phyloP scores from a whole-genome alignment of 2,888 invertebrate species.

The Phyto melanocephala region DNA sequence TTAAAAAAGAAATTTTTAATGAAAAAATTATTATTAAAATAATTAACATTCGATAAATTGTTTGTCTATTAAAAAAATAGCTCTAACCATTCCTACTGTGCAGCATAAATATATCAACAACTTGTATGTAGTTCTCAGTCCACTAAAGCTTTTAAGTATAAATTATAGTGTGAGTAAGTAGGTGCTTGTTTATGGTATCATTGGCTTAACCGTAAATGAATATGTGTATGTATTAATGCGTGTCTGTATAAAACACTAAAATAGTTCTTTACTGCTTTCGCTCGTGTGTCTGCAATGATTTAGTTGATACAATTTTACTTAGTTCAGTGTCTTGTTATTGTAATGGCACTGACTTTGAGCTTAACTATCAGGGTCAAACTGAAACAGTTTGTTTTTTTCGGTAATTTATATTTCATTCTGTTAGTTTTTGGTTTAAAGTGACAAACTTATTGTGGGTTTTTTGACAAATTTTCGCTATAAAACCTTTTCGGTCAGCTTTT shows the following conservation, averaged over 20 bases:
- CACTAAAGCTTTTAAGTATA: not conserved
- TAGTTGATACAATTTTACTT: not conserved
- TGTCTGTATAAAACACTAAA: too few relatives aligned
- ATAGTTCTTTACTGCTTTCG: too few relatives aligned
- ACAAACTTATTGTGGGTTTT: slow-evolving; percentile 25
- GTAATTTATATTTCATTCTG: not conserved
- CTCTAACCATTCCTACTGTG: too few relatives aligned
- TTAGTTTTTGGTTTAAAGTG: not conserved
- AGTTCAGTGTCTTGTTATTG: not conserved
- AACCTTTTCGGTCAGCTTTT: not conserved
- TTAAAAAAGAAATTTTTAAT: too few relatives aligned
- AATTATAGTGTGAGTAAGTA: not conserved
- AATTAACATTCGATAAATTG: too few relatives aligned
- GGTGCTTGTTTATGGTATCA: not conserved
- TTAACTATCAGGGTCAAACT: not conserved
- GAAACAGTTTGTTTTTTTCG: not conserved
- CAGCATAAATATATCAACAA: too few relatives aligned
- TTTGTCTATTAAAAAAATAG: too few relatives aligned
- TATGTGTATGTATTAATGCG: not conserved
- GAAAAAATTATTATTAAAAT: too few relatives aligned
- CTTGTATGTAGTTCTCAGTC: too few relatives aligned
- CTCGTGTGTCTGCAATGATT: not conserved
- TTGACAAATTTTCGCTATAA: slow-evolving; percentile 10
- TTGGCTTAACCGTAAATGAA: not conserved
- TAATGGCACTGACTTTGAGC: not conserved